Evolutionary conservation across 2,797 vertebrate species (phyloP), one percentile per base, ranked within the genome.

Genomic region (Oreortyx pictus): DNA sequence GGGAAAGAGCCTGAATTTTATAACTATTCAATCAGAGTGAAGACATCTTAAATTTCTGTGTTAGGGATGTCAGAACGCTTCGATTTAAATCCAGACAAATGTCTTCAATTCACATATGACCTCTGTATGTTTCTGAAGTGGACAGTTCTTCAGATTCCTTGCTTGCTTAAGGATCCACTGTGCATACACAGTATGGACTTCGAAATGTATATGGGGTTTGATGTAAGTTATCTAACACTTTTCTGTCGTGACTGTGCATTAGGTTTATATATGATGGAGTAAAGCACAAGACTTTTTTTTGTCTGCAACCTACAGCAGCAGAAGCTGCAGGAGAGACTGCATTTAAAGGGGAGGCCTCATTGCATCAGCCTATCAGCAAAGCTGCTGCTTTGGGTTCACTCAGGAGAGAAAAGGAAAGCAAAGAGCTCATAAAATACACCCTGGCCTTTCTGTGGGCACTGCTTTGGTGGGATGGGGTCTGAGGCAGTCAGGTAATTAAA

Each of bases 291-390:
- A 11, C 14, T 17, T 43, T 4, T 70, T 70, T 81, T 54, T 62
- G 44, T 41, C 64, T 87, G 75, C 77, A n/a, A 33, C 59, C 49
- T 73, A 65, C 83, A 84, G 71, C 78, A 67, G 35, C 70, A 54
- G 39, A 49, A 49, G 25, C 33, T 7, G 25, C 13, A 9, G 8
- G 81, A 52, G 65, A 50, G 52, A 8, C 35, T 16, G 7, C 35
- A 9, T 44, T 66, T 49, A 37, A 35, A 41, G 39, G 56, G 39
- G 60, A 24, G 62, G n/a, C 12, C 41, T 61, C 10, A 1, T 33
- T 37, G 37, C 37, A 8, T 47, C 14, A 71, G 1, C 2, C 4
- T 77, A 65, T 13, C 56, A 12, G 27, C 0, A 0, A 64, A 52
- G 50, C 73, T 52, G 27, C 73, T 74, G 57, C 29, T 66, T 52